Conservation (phyloP, 1,140 invertebrate genomes). For the Sminthurinus signatus region DNA sequence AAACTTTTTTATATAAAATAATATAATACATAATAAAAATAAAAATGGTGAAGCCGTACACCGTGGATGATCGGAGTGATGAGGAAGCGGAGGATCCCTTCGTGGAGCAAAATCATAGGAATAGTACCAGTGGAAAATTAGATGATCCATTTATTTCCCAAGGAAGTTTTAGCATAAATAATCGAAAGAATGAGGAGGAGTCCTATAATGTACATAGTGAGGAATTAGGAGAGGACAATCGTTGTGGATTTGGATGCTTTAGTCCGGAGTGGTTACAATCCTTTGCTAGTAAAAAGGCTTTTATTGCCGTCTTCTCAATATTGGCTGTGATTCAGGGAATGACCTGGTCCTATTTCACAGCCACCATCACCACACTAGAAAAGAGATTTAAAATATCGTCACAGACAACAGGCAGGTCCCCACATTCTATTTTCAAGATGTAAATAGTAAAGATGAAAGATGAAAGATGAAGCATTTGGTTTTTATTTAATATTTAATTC, state of each 20-base stretch:
- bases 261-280: conserved; percentile 62
- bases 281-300: conserved; percentile 81
- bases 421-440: too few species aligned
- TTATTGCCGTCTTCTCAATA: conserved; percentile 73
- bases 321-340: conserved; percentile 73
- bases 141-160: too few species aligned
- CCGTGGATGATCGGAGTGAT: conserved; percentile 2
- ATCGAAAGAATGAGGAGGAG: neutral
- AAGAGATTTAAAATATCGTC: conserved; percentile 94
- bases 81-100: conserved; percentile 9
- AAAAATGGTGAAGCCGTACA: too few species aligned
- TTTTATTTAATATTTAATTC: neutral
- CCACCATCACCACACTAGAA: conserved; percentile 93
- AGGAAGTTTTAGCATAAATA: neutral
- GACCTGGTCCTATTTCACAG: conserved; percentile 93
- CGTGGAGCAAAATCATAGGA: neutral
- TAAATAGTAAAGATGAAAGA: too few species aligned
- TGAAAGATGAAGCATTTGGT: too few species aligned
- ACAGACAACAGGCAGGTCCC: conserved; percentile 68
- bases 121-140: neutral
- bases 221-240: conserved; percentile 48
- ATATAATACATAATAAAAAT: too few species aligned
- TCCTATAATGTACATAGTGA: neutral
- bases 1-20: too few species aligned
- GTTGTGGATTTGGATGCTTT: conserved; percentile 63